phyloP scores from a whole-genome alignment of 1,140 invertebrate genomes.

The Periplaneta americana region DNA sequence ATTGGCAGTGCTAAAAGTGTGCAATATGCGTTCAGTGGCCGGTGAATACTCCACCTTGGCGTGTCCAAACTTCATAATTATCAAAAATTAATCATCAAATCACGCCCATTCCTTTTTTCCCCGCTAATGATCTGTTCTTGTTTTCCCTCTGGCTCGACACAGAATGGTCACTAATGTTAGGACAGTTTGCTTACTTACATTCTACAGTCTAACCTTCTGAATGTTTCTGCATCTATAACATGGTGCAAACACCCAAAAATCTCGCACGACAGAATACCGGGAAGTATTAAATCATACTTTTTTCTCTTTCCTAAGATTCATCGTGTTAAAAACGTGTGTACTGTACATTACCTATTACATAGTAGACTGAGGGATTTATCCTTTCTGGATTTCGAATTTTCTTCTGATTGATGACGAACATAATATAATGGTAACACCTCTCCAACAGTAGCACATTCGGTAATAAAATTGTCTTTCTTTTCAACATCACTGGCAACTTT shows the following conservation, averaged over 20 bases:
- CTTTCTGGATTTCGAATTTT: neutral
- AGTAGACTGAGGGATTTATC: neutral
- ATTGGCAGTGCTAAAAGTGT: too few relatives aligned
- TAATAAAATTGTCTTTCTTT: neutral
- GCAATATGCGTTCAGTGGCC: too few relatives aligned
- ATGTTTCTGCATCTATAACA: neutral
- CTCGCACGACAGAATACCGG: neutral
- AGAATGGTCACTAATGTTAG: too few relatives aligned
- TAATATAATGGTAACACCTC: neutral
- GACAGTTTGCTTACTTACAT: too few relatives aligned
- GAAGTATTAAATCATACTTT: neutral
- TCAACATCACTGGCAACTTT: slow-evolving; percentile 1
- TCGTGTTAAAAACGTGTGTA: neutral
- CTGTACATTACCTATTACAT: neutral
- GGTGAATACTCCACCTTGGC: too few relatives aligned
- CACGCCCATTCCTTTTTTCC: too few relatives aligned
- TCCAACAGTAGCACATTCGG: neutral
- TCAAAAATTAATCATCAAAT: too few relatives aligned
- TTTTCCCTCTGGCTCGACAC: too few relatives aligned
- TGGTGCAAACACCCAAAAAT: neutral
- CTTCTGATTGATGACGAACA: neutral
- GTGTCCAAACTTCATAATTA: too few relatives aligned
- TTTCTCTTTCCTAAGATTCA: neutral
- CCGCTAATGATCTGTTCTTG: too few relatives aligned
- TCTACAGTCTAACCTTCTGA: neutral